Evolutionary conservation across 1,140 invertebrate species (phyloP).

Genomic region (Drosophila pectinifera): DNA sequence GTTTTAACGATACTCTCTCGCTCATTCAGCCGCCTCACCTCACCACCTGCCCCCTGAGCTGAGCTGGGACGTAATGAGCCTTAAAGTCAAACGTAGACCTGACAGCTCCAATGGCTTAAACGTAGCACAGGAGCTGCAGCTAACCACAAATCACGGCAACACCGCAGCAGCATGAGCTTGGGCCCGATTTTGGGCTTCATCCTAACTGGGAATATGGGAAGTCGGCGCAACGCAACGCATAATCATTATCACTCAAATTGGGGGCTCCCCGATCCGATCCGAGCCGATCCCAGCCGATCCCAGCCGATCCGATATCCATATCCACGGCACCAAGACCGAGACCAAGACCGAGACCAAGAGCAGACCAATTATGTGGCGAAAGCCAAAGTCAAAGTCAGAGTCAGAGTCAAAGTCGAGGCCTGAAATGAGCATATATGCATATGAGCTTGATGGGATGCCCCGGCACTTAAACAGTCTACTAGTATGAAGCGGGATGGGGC

Average conservation of each 20-base stretch:
- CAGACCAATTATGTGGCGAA: constrained; percentile 74
- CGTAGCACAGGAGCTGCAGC: constrained; percentile 80
- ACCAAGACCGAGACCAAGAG: constrained; percentile 12
- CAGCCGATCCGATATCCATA: constrained; percentile 16
- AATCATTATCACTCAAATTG: constrained; percentile 81
- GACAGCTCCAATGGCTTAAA: constrained; percentile 77
- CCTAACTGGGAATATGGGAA: constrained; percentile 59
- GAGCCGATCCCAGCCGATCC: constrained; percentile 8
- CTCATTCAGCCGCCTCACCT: not conserved
- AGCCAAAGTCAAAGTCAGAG: constrained; percentile 49
- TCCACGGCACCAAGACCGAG: constrained; percentile 7
- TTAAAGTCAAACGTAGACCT: constrained; percentile 80
- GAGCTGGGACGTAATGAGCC: constrained; percentile 67
- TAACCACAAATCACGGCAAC: constrained; percentile 80
- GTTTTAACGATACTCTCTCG: constrained; percentile 64
- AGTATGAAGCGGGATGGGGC: constrained; percentile 68
- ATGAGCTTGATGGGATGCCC: constrained; percentile 51
- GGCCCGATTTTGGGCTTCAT: constrained; percentile 15
- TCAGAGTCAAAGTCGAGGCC: constrained; percentile 32
- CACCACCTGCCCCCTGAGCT: constrained; percentile 21
- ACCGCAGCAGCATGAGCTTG: constrained; percentile 25
- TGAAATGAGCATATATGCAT: constrained; percentile 54
- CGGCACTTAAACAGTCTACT: constrained; percentile 65
- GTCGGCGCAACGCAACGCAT: constrained; percentile 71
- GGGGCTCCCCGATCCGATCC: constrained; percentile 42